Base-by-base conservation (phyloP, 2,113 vertebrate species). In the Coreoperca whiteheadi region DNA sequence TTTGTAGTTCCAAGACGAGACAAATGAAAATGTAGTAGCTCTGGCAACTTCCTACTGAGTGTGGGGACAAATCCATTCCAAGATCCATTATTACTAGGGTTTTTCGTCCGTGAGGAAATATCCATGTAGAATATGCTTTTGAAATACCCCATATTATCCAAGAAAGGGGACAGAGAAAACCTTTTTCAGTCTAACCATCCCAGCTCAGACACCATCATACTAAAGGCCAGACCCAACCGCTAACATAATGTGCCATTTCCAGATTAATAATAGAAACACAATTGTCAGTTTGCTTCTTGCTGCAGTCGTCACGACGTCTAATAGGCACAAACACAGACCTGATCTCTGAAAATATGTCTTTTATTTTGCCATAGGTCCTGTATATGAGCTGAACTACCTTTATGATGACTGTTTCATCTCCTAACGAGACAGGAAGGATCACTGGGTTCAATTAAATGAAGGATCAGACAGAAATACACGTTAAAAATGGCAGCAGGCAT, bases 191-290 rank as follows among this genome's bases (percentile, higher is more conserved):
- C 53, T 21, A 41, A 61, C 39, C 28, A 46, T 30, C 37, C 39
- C 6, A 1, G 15, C 80, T 68, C 54, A 66, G 51, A 74, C 25
- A 30, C 54, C 84, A 60, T 72, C 37, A 63, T 18, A 79, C n/a
- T 72, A 80, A 50, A 78, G 68, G 46, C 61, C 72, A 54, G 69
- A 64, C 53, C 70, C 66, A 20, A 65, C 39, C 14, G 18, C 70
- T 82, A 83, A 76, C 83, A 87, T 63, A 25, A 82, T 67, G 74
- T 59, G 25, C 64, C 25, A 76, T 81, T 73, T 75, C 28, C 56
- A 79, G 67, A 88, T 83, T 85, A 86, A 85, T 83, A 83, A 86
- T 66, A 78, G 73, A 86, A 79, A 78, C 73, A 69, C 48, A 64
- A 79, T 84, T 84, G 86, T 64, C 66, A 72, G n/a, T 32, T 41